Evolutionary conservation across 2,113 vertebrate genomes (phyloP).

Genomic region (Condylura cristata): DNA sequence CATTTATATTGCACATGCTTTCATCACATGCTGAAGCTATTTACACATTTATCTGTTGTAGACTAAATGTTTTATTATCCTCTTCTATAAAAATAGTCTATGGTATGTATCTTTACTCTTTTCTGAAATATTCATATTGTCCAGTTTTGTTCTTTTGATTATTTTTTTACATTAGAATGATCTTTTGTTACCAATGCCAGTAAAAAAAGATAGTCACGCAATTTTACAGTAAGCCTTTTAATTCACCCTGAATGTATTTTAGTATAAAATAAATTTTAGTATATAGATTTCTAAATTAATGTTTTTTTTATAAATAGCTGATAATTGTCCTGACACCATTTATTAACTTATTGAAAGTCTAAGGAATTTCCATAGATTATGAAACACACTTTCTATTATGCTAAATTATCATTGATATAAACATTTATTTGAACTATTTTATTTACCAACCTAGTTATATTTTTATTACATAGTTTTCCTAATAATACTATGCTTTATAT

Average conservation of each 20-base stretch:
- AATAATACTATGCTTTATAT: background rate
- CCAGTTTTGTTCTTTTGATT: background rate
- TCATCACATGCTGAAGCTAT: background rate
- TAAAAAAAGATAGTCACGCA: background rate
- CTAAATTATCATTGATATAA: conserved; percentile 7
- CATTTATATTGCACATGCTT: background rate
- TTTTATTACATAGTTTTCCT: conserved; percentile 28
- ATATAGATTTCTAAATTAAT: background rate
- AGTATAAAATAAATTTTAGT: background rate
- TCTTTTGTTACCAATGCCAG: background rate
- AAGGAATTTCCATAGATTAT: background rate
- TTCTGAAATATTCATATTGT: background rate
- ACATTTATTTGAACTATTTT: background rate
- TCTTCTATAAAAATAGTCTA: background rate
- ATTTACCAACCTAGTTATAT: conserved; percentile 19
- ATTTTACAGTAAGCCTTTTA: background rate
- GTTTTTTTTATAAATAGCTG: background rate
- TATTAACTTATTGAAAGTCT: conserved; percentile 23
- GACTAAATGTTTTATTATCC: conserved; percentile 4
- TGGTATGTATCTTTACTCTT: background rate
- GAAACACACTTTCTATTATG: background rate
- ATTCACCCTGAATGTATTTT: background rate
- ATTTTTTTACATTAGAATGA: background rate
- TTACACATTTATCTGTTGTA: background rate
- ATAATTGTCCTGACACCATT: background rate